phyloP scores from a whole-genome alignment of 2,797 vertebrate genomes.

The Aeoliscus strigatus region DNA sequence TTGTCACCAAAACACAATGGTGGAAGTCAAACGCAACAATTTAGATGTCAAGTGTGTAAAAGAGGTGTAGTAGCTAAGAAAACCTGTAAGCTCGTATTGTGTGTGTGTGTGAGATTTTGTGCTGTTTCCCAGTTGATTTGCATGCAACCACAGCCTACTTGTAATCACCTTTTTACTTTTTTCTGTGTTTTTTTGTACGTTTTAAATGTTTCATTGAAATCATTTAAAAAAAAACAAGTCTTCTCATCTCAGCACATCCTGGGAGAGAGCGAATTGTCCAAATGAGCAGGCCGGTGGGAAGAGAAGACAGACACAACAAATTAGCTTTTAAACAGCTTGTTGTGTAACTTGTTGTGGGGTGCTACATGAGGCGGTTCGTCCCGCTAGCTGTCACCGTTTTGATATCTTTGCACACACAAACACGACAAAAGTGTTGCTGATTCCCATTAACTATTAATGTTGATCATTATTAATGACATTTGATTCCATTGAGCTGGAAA shows the following conservation, averaged over 20 bases:
- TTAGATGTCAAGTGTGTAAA: conserved; percentile 51
- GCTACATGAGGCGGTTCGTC: conserved; percentile 15
- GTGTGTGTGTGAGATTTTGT: too few relatives aligned
- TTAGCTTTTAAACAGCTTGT: conserved; percentile 54
- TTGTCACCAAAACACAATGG: conserved; percentile 46
- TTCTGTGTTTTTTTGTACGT: conserved; percentile 38
- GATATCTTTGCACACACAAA: conserved; percentile 7
- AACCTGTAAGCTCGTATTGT: conserved; percentile 10
- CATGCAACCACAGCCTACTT: conserved; percentile 16
- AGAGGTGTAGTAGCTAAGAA: conserved; percentile 27
- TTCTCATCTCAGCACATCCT: conserved; percentile 45
- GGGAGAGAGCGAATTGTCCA: conserved; percentile 39
- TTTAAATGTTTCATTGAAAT: conserved; percentile 35
- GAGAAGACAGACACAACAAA: conserved; percentile 42
- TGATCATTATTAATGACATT: too few relatives aligned
- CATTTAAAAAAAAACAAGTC: conserved; percentile 38
- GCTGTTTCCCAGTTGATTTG: conserved; percentile 6
- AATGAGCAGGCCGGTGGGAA: conserved; percentile 39
- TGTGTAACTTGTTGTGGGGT: conserved; percentile 11
- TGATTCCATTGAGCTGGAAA: too few relatives aligned
- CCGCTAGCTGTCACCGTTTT: conserved; percentile 1
- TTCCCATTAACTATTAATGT: too few relatives aligned
- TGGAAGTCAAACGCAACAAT: conserved; percentile 43
- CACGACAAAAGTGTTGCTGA: conserved; percentile 2
- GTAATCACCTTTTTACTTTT: conserved; percentile 14